Base-by-base conservation (phyloP, 2,888 invertebrate genomes). In the Stegophylla sp. region DNA sequence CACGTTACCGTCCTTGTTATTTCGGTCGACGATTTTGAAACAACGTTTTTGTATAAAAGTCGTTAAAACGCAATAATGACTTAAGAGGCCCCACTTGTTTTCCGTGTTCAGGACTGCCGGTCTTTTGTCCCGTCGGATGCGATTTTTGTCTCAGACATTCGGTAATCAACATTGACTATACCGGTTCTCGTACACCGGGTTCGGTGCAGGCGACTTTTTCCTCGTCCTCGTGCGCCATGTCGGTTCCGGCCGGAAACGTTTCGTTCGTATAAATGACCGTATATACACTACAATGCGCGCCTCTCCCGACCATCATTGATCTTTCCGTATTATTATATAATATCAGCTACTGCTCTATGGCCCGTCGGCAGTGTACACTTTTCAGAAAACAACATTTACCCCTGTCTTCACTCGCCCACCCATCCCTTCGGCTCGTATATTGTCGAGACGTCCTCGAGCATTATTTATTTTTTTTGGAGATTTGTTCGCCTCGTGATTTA, bases 241-340 rank as follows among this genome's bases (percentile, higher is more conserved):
- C 67, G 59, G 56, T 77, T 77, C 59, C 59, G 59, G 26, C 64
- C 67, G 77, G 77, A 77, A 59, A 77, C 34, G 69, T 77, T 56
- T 59, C 59, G n/a, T 69, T 34, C 28, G 45, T n/a, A n/a, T n/a
- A 59, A 61, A 77, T 28, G 45, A 67, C 77, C 34, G n/a, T 67
- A 64, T 12, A 9, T 56, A 51, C 26, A 34, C 43, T n/a, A 7
- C 59, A 28, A 59, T 69, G 17, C 23, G 51, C 45, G 51, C 20
- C 45, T 67, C 13, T 67, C 13, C 15, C 41, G 41, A n/a, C 9
- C 28, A 5, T n/a, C 56, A 66, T 77, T 61, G 59, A 45, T 69
- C 59, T 69, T 69, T 17, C 56, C 17, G 10, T 41, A 41, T 51
- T 43, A 48, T 17, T 53, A 76, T 12, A n/a, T 34, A 34, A 34